phyloP scores from a whole-genome alignment of 2,797 vertebrate species.

The Agapornis canus region DNA sequence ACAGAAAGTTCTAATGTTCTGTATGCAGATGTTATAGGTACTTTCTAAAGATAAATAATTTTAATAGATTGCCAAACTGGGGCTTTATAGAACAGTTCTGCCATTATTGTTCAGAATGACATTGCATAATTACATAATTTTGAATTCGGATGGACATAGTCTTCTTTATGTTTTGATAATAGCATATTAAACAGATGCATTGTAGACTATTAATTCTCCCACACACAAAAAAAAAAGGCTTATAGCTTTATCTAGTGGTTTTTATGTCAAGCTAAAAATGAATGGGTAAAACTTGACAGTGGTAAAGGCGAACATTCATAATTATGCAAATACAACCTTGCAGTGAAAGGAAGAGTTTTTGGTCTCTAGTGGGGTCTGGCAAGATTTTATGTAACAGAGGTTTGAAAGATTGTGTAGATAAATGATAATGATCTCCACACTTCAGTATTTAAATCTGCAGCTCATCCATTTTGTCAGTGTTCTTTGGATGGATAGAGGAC shows the following conservation, averaged over 20 bases:
- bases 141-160: neutral
- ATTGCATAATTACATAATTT: slow-evolving; percentile 1
- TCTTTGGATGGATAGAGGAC: neutral
- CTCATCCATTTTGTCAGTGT: neutral
- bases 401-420: neutral
- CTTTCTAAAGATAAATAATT: neutral
- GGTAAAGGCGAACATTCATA: neutral
- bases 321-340: slow-evolving; percentile 25
- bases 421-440: neutral
- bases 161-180: neutral
- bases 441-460: neutral
- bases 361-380: neutral
- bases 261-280: neutral
- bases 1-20: neutral
- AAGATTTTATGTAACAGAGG: neutral
- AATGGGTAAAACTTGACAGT: neutral
- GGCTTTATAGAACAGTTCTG: neutral
- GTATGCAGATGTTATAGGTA: neutral
- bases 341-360: neutral
- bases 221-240: neutral
- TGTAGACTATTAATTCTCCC: slow-evolving; percentile 4
- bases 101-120: neutral
- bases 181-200: neutral
- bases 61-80: neutral
- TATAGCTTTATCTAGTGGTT: neutral